phyloP scores from a whole-genome alignment of 2,113 vertebrate genomes.

The Kobus ellipsiprymnus region DNA sequence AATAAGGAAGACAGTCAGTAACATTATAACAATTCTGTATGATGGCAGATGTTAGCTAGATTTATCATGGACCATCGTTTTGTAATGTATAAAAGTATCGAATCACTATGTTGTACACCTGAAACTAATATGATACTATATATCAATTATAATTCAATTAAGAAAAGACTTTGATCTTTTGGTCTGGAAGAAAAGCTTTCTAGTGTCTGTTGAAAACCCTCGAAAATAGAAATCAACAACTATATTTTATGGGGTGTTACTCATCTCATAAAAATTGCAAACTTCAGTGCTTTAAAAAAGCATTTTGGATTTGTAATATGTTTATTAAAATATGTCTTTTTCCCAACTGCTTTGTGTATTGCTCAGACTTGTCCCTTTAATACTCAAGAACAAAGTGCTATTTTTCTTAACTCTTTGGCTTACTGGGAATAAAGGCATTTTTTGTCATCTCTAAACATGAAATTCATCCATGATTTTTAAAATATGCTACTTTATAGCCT shows the following conservation, averaged over 20 bases:
- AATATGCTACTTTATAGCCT: constrained; percentile 22
- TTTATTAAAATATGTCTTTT: not conserved
- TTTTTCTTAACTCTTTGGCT: not conserved
- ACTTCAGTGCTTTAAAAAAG: constrained; percentile 14
- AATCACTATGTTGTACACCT: not conserved
- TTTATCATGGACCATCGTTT: not conserved
- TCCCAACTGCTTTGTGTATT: not conserved
- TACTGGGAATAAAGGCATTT: not conserved
- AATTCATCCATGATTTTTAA: constrained; percentile 39
- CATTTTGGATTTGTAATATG: not conserved
- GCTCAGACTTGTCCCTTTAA: not conserved
- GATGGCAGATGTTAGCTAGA: not conserved
- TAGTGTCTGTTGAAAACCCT: constrained; percentile 11
- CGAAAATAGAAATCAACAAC: constrained; percentile 24
- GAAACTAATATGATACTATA: not conserved
- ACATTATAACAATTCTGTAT: not conserved
- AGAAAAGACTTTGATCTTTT: constrained; percentile 23
- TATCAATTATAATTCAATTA: not conserved
- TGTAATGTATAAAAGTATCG: not conserved
- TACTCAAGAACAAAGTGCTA: not conserved
- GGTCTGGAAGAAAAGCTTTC: constrained; percentile 9
- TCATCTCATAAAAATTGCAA: not conserved
- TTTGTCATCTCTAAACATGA: constrained; percentile 48
- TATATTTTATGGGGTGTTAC: not conserved
- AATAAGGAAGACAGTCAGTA: not conserved